Evolutionary conservation across 35 echinoderm and acorn worm species (phyloP).

Genomic region (Acanthaster planci): DNA sequence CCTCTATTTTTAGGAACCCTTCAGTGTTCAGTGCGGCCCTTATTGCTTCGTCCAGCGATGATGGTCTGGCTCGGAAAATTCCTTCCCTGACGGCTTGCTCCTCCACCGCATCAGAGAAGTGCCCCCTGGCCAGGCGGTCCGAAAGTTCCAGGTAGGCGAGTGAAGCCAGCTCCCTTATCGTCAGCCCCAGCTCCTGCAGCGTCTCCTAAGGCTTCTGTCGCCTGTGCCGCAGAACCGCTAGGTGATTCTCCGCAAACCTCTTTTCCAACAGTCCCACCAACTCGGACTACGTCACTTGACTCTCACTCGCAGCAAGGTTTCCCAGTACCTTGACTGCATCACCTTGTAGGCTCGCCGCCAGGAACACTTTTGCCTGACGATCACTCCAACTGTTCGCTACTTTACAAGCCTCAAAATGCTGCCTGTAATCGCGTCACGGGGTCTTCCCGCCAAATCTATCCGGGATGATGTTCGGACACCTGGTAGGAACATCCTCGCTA

Average conservation of each 20-base stretch:
- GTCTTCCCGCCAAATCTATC: slow-evolving; percentile 40
- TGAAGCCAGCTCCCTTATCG: not conserved
- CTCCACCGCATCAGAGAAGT: slow-evolving; percentile 23
- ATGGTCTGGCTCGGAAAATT: slow-evolving; percentile 17
- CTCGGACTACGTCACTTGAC: not conserved
- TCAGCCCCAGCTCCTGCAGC: slow-evolving; percentile 23
- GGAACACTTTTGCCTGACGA: not conserved
- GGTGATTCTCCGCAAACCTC: slow-evolving; percentile 37
- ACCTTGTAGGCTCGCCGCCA: slow-evolving; percentile 25
- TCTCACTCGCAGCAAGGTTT: not conserved
- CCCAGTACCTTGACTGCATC: slow-evolving; percentile 4
- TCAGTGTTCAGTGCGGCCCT: slow-evolving; percentile 23
- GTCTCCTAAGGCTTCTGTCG: not conserved
- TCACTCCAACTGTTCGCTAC: slow-evolving; percentile 8
- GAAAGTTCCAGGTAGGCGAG: slow-evolving; percentile 24
- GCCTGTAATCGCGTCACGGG: slow-evolving; percentile 42
- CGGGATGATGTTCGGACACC: slow-evolving; percentile 17
- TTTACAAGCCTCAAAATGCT: slow-evolving; percentile 38
- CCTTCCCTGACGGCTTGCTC: slow-evolving; percentile 21
- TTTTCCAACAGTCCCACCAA: not conserved
- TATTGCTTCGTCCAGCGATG: slow-evolving; percentile 33
- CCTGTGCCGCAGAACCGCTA: not conserved
- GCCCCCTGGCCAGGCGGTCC: slow-evolving; percentile 10
- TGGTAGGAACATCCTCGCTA: too few species aligned
- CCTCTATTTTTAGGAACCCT: slow-evolving; percentile 7